Conservation (phyloP, 2,113 vertebrate genomes). For the Alaudala cheleensis region DNA sequence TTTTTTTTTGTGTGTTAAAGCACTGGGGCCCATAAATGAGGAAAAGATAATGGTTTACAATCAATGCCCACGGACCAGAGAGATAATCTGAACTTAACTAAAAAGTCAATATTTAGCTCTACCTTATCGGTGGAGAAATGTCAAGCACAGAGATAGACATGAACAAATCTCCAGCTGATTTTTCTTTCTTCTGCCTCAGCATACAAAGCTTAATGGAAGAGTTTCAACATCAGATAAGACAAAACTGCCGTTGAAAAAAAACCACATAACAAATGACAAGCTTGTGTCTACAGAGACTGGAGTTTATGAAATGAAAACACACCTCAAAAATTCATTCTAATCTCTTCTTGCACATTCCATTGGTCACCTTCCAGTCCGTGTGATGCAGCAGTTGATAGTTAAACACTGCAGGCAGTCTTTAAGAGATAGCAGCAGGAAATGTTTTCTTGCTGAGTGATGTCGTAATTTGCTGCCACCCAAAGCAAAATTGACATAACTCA, state of each 20-base stretch:
- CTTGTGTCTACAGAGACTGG: constrained; percentile 31
- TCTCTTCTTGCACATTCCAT: constrained; percentile 63
- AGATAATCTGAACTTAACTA: constrained; percentile 72
- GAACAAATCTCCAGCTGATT: constrained; percentile 70
- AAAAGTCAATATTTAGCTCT: constrained; percentile 76
- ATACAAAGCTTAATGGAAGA: constrained; percentile 66
- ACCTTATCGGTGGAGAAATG: constrained; percentile 76
- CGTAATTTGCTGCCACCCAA: constrained; percentile 67
- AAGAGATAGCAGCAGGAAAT: constrained; percentile 63
- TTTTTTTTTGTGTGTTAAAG: neutral
- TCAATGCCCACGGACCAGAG: constrained; percentile 50
- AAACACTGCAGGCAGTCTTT: constrained; percentile 62
- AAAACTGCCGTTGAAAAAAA: constrained; percentile 56
- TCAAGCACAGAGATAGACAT: constrained; percentile 69
- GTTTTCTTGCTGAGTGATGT: constrained; percentile 58
- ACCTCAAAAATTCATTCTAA: constrained; percentile 58
- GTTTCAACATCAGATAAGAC: constrained; percentile 78
- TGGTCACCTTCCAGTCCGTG: constrained; percentile 57
- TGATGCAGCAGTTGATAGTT: constrained; percentile 60
- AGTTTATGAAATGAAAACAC: constrained; percentile 64
- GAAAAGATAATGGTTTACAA: constrained; percentile 67
- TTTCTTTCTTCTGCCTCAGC: constrained; percentile 48
- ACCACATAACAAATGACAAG: constrained; percentile 49
- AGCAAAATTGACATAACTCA: constrained; percentile 54
- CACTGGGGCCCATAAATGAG: neutral